These are phyloP conservation scores for Drosophila nannoptera DNA, from an alignment of 1,140 invertebrate species.

Conservation along the genomic window DNA sequence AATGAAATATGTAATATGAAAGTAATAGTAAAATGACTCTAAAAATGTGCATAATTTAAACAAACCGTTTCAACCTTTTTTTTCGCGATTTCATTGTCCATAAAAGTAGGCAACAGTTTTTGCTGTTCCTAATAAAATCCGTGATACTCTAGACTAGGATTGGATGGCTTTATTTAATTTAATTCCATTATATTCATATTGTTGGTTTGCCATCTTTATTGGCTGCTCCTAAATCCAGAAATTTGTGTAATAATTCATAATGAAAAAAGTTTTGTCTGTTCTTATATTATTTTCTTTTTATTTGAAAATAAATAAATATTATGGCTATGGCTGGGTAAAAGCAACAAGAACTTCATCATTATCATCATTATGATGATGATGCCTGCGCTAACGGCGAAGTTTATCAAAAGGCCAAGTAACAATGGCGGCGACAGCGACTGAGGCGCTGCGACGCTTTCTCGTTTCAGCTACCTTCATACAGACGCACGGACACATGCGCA, in stretches of 20 bases:
- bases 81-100: background rate
- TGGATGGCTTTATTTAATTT: constrained; percentile 37
- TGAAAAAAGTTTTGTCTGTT: constrained; percentile 67
- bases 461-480: constrained; percentile 22
- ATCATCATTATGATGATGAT: constrained; percentile 58
- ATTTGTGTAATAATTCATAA: constrained; percentile 72
- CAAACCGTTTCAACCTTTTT: background rate
- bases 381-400: constrained; percentile 50
- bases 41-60: too few species aligned
- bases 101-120: constrained; percentile 43
- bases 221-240: constrained; percentile 1
- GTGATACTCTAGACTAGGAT: constrained; percentile 47
- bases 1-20: too few species aligned
- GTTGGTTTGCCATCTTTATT: background rate
- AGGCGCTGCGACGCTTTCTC: constrained; percentile 33
- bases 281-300: constrained; percentile 52
- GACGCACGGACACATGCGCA: constrained; percentile 62
- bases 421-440: constrained; percentile 47
- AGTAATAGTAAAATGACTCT: too few species aligned
- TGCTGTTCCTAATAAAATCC: constrained; percentile 51
- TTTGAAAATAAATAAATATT: constrained; percentile 74
- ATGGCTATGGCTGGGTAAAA: constrained; percentile 45
- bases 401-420: constrained; percentile 72
- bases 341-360: constrained; percentile 43
- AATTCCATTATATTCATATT: constrained; percentile 28